A percentile compares a stretch with the other conserved stretches of the same genome.
phyloP scores from a whole-genome alignment of 2,888 invertebrate genomes.

The Trissolcus japonicus region DNA sequence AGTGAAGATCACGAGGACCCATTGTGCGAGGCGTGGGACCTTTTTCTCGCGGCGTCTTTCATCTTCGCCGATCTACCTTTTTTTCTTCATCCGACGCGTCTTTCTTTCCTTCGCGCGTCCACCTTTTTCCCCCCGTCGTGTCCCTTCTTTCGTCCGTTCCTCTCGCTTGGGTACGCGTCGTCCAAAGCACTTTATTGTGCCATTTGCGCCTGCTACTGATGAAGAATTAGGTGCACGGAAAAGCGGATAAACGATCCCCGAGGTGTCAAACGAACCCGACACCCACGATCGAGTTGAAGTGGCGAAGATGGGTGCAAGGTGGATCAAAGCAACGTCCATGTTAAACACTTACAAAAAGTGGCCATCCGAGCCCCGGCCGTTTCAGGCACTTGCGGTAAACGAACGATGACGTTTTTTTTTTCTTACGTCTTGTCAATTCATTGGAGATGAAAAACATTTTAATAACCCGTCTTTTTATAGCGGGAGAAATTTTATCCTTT shows the following conservation, averaged over 20 bases:
- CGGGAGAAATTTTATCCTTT: no score
- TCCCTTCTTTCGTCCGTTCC: not conserved
- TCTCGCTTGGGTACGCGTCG: slow-evolving; percentile 13
- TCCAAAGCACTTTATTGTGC: slow-evolving; percentile 36
- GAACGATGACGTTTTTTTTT: no score
- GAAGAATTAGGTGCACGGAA: slow-evolving; percentile 25
- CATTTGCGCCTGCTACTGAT: slow-evolving; percentile 37
- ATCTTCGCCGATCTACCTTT: slow-evolving; percentile 67
- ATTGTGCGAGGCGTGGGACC: slow-evolving; percentile 74
- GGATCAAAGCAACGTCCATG: slow-evolving; percentile 29
- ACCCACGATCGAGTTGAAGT: not conserved
- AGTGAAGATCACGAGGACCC: slow-evolving; percentile 68
- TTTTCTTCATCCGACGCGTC: slow-evolving; percentile 41
- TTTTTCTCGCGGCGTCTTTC: slow-evolving; percentile 70
- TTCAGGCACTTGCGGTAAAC: no score
- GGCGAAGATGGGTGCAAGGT: not conserved
- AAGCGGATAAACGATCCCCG: slow-evolving; percentile 39
- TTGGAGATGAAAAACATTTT: not conserved
- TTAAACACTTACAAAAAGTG: no score
- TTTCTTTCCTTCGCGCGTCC: slow-evolving; percentile 62
- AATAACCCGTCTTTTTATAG: no score
- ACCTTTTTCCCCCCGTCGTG: slow-evolving; percentile 14
- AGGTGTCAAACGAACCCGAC: slow-evolving; percentile 65
- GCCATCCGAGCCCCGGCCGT: no score
- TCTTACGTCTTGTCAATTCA: no score